Evolutionary conservation across 2,888 invertebrate genomes (phyloP), one percentile per base, ranked within the genome.

Genomic region (Synanthedon formicaeformis): DNA sequence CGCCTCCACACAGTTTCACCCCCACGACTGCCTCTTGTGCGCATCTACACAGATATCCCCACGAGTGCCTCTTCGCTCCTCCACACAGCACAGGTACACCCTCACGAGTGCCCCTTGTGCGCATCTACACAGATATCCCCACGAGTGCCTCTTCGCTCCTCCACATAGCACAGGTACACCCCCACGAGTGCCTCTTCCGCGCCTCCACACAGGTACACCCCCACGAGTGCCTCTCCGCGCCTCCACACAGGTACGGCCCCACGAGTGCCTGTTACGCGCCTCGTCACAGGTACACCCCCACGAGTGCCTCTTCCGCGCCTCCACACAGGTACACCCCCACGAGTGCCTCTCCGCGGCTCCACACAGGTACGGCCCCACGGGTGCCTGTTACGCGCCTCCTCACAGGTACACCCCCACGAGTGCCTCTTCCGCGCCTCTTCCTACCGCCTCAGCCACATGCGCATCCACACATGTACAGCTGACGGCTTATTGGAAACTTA

Each of bases 401-500:
- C n/a, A n/a, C n/a, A n/a, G n/a, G n/a, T n/a, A 71, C 89, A 92
- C 52, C 95, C 96, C 81, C 96, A 96, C 78, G 91, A 92, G 62
- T 96, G 96, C 72, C 94, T 95, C 18, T 96, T 96, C 82, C 88
- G 96, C 48, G 95, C 96, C 10, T 94, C n/a, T n/a, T n/a, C n/a
- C n/a, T n/a, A n/a, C n/a, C n/a, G n/a, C n/a, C n/a, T n/a, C n/a
- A n/a, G n/a, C n/a, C n/a, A n/a, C n/a, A n/a, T n/a, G n/a, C n/a
- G n/a, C n/a, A n/a, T n/a, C 95, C 50, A 16, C 16, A 16, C 16
- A 16, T n/a, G n/a, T n/a, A 3, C 16, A 18, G n/a, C n/a, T n/a
- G n/a, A n/a, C n/a, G n/a, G n/a, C n/a, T n/a, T n/a, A n/a, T n/a
- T n/a, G n/a, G n/a, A n/a, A n/a, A n/a, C n/a, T n/a, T n/a, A n/a